A percentile compares a stretch with the other conserved stretches of the same genome.
phyloP scores from a whole-genome alignment of 2,888 invertebrate species.

The Metallyticus violacea region DNA sequence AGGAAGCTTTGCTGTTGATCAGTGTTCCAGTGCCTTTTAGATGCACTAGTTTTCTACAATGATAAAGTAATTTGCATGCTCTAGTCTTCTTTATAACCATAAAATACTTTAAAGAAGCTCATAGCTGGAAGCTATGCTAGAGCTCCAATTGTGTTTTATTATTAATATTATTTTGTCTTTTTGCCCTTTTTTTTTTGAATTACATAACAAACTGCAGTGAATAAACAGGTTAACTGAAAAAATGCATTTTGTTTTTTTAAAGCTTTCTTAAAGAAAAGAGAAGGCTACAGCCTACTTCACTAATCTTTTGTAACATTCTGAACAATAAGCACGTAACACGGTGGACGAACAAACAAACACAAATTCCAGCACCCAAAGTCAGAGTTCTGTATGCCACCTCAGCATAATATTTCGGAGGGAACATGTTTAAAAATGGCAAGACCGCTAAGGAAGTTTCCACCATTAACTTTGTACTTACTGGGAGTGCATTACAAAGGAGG shows the following conservation, averaged over 20 bases:
- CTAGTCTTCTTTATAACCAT: background rate
- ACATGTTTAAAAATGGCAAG: constrained; percentile 14
- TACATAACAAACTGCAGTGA: background rate
- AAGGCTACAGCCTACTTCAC: background rate
- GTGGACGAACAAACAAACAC: background rate
- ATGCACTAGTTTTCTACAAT: background rate
- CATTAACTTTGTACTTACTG: constrained; percentile 14
- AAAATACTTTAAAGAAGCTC: background rate
- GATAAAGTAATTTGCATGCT: background rate
- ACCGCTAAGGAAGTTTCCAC: background rate
- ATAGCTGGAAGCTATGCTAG: background rate
- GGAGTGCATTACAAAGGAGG: background rate
- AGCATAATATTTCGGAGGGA: constrained; percentile 13
- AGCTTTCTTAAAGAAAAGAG: background rate
- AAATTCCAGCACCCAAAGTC: background rate
- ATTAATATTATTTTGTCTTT: background rate
- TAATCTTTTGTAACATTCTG: background rate
- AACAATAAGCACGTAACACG: background rate
- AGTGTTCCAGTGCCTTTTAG: background rate
- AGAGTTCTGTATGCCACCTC: background rate
- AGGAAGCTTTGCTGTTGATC: background rate
- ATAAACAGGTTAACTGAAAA: background rate
- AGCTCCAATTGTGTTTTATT: background rate
- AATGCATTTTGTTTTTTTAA: background rate
- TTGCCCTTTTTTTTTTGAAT: background rate